Percentiles rank a stretch among this genome's conserved stretches.
Conservation (phyloP, 92 coral and sea anemone genomes). For the Actinostola sp. region DNA sequence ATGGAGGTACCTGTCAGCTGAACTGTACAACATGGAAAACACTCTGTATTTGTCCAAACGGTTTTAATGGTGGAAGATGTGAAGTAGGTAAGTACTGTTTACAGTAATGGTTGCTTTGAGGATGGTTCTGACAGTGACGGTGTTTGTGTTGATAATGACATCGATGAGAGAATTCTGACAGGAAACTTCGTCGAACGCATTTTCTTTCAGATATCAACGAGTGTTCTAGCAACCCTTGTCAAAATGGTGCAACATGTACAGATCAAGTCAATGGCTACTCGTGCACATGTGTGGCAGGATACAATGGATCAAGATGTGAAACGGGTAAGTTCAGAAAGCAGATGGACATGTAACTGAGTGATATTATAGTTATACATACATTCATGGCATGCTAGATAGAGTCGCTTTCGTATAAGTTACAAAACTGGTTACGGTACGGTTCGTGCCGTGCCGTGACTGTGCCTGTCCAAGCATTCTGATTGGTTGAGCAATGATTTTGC, state of each 20-base stretch:
- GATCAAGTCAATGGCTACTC: constrained; percentile 19
- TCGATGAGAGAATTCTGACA: neutral
- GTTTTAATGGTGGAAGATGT: constrained; percentile 1
- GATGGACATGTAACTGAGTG: neutral
- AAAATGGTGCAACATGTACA: constrained; percentile 15
- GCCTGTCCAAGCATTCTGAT: neutral
- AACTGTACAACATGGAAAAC: neutral
- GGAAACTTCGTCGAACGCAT: neutral
- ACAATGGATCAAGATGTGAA: constrained; percentile 2
- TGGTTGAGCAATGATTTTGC: neutral
- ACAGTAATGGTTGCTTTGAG: neutral
- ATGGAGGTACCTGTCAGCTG: constrained; percentile 14
- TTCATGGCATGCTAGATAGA: too few species aligned
- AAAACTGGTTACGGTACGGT: too few species aligned
- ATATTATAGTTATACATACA: too few species aligned
- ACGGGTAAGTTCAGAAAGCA: neutral
- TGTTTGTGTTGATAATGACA: too few species aligned
- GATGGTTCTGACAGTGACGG: neutral
- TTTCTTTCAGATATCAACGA: constrained; percentile 9
- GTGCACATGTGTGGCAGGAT: constrained; percentile 19
- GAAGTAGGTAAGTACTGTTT: constrained; percentile 3
- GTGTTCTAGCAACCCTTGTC: constrained; percentile 6
- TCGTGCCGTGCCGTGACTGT: too few species aligned
- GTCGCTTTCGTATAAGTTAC: too few species aligned
- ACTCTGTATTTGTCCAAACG: neutral